Percentiles rank a stretch among this genome's conserved stretches.
Evolutionary conservation across 2,797 vertebrate species (phyloP).

Genomic region (Cossypha heuglini): DNA sequence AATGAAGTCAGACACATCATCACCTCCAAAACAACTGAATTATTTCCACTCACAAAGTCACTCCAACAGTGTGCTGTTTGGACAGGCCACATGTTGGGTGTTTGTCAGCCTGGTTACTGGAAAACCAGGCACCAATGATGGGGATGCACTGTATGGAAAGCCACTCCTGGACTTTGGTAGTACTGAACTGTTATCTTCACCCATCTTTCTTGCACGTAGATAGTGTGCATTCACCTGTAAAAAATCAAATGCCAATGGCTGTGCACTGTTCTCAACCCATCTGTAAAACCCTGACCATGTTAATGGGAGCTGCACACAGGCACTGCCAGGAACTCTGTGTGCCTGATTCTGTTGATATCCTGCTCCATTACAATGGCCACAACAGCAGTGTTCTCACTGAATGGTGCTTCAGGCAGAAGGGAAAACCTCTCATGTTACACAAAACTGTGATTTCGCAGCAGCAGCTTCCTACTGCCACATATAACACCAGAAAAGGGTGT

Average conservation of each 20-base stretch:
- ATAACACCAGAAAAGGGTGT: background rate
- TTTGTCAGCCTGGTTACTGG: slow-evolving; percentile 10
- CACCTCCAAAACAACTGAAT: background rate
- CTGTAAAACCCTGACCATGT: background rate
- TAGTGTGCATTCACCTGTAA: background rate
- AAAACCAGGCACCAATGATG: background rate
- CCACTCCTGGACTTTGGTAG: background rate
- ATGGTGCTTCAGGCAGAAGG: background rate
- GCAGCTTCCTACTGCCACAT: background rate
- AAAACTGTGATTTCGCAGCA: background rate
- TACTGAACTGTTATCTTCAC: background rate
- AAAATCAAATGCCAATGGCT: slow-evolving; percentile 25
- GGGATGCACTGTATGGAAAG: background rate
- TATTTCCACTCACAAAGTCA: background rate
- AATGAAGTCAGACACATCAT: background rate
- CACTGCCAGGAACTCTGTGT: background rate
- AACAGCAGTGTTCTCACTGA: background rate
- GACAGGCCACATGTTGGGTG: accelerated
- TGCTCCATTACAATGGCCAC: background rate
- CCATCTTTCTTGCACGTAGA: background rate
- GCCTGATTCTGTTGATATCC: background rate
- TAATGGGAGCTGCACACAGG: background rate
- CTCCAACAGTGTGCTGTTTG: background rate
- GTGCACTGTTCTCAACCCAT: background rate
- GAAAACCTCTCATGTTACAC: background rate